Base-by-base conservation (phyloP, 2,113 vertebrate genomes). In the Malurus melanocephalus region DNA sequence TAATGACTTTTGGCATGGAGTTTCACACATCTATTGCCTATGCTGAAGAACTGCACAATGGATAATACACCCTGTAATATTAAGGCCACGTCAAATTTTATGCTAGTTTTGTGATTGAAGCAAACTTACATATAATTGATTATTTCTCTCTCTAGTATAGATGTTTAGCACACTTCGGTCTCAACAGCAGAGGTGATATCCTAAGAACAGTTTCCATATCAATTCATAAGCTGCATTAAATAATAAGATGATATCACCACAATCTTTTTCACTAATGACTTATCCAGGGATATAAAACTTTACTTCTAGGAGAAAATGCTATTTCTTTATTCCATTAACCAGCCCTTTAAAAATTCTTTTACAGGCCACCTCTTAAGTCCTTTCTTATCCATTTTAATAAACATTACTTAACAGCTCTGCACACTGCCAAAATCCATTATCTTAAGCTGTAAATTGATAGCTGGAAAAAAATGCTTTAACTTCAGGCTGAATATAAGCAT, bases 301-400 rank as follows among this genome's bases (percentile, higher is more conserved):
- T 13, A 72, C 5, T 43, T 94, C 66, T 52, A 80, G 46, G 32
- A 93, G 75, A 90, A 94, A 93, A 92, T 62, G 55, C 20, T 53
- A 40, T 72, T 87, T 88, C 69, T 93, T 92, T 81, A 87, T 89
- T 90, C 64, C 71, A 65, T 74, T 87, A 93, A 87, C 46, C 57
- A 93, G 59, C 52, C 78, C 57, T 90, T 92, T 51, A 92, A 90
- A 87, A 95, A 69, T 59, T 55, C 62, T 87, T 93, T 87, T 66
- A 76, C 78, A 85, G 87, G 81, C 84, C 55, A 87, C 85, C 62
- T 95, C 84, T 90, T 90, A 93, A 92, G 89, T 94, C 53, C 43
- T 89, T 90, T 92, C 87, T 95, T 85, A 95, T 92, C 89, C 91
- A 43, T 94, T 95, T 95, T 94, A 95, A 95, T 94, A 95, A 94